A percentile compares a stretch with the other conserved stretches of the same genome.
Conservation (phyloP, 1,140 invertebrate genomes). For the Laupala kohalensis region DNA sequence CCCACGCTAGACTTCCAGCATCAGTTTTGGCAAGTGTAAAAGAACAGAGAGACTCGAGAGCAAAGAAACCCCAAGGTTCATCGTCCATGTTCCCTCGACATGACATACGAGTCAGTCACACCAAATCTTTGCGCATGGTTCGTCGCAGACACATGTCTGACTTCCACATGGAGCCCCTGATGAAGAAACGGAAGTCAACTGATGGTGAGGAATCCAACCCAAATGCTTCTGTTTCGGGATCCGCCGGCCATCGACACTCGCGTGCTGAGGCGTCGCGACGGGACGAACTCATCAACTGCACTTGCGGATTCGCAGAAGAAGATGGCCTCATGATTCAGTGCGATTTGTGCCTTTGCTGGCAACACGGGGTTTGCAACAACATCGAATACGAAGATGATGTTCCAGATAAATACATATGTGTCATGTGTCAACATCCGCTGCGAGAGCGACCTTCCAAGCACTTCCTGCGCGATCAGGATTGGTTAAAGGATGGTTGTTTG, state of each 20-base stretch:
- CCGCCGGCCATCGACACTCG: too few relatives aligned
- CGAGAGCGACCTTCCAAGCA: conserved; percentile 54
- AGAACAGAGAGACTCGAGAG: too few relatives aligned
- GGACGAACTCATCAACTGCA: conserved; percentile 78
- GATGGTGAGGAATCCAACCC: too few relatives aligned
- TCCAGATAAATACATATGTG: conserved; percentile 82
- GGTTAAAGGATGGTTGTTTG: conserved; percentile 68
- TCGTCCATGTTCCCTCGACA: too few relatives aligned
- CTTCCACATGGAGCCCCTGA: not conserved
- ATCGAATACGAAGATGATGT: conserved; percentile 68
- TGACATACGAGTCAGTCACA: too few relatives aligned
- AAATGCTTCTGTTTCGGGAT: too few relatives aligned
- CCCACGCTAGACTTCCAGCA: too few relatives aligned
- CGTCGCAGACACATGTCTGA: not conserved
- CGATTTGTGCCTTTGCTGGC: conserved; percentile 87
- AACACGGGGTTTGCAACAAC: conserved; percentile 77
- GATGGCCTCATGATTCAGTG: conserved; percentile 91
- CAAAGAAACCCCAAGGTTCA: too few relatives aligned
- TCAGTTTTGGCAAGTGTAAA: too few relatives aligned
- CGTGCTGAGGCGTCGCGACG: conserved; percentile 19
- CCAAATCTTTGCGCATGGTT: not conserved
- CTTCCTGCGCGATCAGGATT: conserved; percentile 74
- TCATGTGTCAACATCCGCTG: conserved; percentile 66
- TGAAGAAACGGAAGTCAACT: not conserved
- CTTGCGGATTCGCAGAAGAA: conserved; percentile 70